Conservation (phyloP, 2,797 vertebrate species). For the Aselliscus stoliczkanus region DNA sequence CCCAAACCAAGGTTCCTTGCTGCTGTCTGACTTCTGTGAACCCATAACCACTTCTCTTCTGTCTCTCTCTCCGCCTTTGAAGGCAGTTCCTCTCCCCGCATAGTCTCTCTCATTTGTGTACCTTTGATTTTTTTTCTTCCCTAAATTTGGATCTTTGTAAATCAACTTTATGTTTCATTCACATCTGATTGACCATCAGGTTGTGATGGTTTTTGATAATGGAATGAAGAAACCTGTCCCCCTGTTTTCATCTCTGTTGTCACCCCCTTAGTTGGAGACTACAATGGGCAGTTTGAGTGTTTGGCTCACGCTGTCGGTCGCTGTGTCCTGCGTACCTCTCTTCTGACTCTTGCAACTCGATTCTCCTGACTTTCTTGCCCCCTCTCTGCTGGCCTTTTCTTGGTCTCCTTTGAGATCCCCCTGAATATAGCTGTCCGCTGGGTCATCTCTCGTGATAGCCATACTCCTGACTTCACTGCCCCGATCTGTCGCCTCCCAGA, state of each 20-base stretch:
- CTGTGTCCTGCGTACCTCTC: background rate
- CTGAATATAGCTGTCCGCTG: background rate
- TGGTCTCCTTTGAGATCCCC: background rate
- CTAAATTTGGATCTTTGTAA: background rate
- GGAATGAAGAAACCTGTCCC: background rate
- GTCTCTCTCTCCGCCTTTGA: background rate
- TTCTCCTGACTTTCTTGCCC: constrained; percentile 1
- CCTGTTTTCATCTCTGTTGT: background rate
- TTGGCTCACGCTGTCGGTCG: background rate
- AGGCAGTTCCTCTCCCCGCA: background rate
- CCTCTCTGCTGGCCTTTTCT: background rate
- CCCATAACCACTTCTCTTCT: background rate
- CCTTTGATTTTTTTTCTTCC: background rate
- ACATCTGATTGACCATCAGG: background rate
- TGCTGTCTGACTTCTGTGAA: background rate
- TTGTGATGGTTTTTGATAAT: background rate
- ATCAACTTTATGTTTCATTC: background rate
- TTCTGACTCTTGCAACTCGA: background rate
- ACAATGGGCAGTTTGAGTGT: background rate
- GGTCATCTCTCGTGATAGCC: background rate
- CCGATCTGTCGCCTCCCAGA: background rate
- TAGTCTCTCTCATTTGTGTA: background rate
- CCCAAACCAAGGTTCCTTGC: background rate
- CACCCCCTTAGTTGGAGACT: background rate
- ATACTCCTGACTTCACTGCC: background rate